Base-by-base conservation (phyloP, 92 coral and sea anemone species). In the Zoanthus solanderi region DNA sequence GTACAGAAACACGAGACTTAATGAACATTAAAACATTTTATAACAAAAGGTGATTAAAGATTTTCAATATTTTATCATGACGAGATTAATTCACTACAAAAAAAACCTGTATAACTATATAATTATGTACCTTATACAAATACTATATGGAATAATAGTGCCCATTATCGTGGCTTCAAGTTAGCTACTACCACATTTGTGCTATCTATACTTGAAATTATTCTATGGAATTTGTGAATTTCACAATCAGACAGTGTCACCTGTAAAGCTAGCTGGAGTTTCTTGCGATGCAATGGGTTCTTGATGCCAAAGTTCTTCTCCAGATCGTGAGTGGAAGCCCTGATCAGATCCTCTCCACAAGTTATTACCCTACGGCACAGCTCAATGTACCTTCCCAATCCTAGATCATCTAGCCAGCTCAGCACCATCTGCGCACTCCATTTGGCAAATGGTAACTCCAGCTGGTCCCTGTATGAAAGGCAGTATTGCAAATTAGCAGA, bases 361-460 rank as follows among this genome's bases (percentile, higher is more conserved):
- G 90, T 75, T 30, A 97, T 84, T 60, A 77, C 68, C 42, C 66
- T 89, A 13, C 90, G 75, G 82, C 98, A 95, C 13, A 84, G 88
- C 31, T 88, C 94, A 6, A 94, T 52, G 52, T 97, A 97, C 44
- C 92, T 94, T 2, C 96, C 98, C 31, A 97, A 66, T 46, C 99
- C 98, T 67, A 95, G 98, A 48, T 97, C 99, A 87, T 94, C 99
- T 17, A 97, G 85, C 99, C 99, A 97, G 67, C 95, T 97, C 87
- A 93, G 63, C 47, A 97, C 94, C 99, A 97, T 97, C 79, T 97
- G 94, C 29, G 94, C 87, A 72, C 90, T 92, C 99, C 99, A 97
- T 46, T 90, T 89, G 78, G 92, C 84, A 31, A 97, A 97, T 1
- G 99, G 99, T 54, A 97, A 89, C 83, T 97, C 98, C 32, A 96